These are phyloP conservation scores for Dynastes maya DNA, from an alignment of 2,888 invertebrate species.

Conservation along the genomic window DNA sequence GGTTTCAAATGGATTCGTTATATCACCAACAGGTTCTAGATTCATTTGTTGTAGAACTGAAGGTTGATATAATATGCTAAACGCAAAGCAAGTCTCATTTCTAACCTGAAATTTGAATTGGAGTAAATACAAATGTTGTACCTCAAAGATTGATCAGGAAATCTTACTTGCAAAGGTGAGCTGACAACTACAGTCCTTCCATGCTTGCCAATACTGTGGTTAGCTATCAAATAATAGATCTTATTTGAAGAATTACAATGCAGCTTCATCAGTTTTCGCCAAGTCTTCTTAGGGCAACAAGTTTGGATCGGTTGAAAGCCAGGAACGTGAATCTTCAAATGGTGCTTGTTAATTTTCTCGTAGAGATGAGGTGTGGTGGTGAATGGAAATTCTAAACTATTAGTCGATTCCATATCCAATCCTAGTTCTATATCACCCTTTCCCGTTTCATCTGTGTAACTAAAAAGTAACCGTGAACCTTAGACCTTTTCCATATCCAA, in stretches of 20 bases:
- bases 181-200: slow-evolving; percentile 76
- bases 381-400: slow-evolving; percentile 70
- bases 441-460: slow-evolving; percentile 56
- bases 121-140: too few species aligned
- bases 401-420: slow-evolving; percentile 66
- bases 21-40: slow-evolving; percentile 77
- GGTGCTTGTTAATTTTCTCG: slow-evolving; percentile 78
- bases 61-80: slow-evolving; percentile 84
- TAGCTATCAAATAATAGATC: slow-evolving; percentile 80
- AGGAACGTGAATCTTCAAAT: slow-evolving; percentile 77
- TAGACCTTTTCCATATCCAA: background rate
- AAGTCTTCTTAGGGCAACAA: slow-evolving; percentile 77
- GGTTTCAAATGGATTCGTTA: slow-evolving; percentile 84
- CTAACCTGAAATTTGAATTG: slow-evolving; percentile 73
- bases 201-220: slow-evolving; percentile 75
- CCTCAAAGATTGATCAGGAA: background rate
- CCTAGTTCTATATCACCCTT: slow-evolving; percentile 55
- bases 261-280: slow-evolving; percentile 77
- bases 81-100: slow-evolving; percentile 84
- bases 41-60: slow-evolving; percentile 79
- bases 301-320: slow-evolving; percentile 78
- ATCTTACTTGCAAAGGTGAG: slow-evolving; percentile 82
- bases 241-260: slow-evolving; percentile 73
- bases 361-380: slow-evolving; percentile 75
- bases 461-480: slow-evolving; percentile 27